Evolutionary conservation across 2,888 invertebrate genomes (phyloP), one percentile per base, ranked within the genome.

Genomic region (Galerucella pusilla): DNA sequence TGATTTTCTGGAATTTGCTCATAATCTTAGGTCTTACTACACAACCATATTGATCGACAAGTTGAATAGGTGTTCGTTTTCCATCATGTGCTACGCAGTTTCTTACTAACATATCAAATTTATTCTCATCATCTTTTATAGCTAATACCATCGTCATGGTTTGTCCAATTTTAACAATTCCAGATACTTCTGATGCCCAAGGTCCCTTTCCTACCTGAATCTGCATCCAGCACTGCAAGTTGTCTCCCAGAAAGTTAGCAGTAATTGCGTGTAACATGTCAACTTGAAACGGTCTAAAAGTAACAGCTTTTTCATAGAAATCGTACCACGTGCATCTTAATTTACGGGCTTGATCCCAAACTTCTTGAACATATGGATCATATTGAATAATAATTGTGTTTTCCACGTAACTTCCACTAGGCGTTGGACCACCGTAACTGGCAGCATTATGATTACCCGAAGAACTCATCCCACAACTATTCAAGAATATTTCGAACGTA

Each of bases 91-190:
- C 97, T 28, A 97, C 96, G 87, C 97, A 97, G 87, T 97, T 97
- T 79, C 97, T 91, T 52, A 97, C 97, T 79, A 97, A 88, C 97
- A 97, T 97, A 85, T 97, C 97, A 87, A 97, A 97, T 89, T 97
- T 97, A 85, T 96, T 97, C 88, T 97, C 97, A 83, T 97, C 97
- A 82, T 97, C 97, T 88, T 97, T 97, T 84, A 97, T 97, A 28
- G 97, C 97, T 76, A 97, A 89, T 12, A 97, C 97, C 97, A 97
- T 97, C 12, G 97, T 97, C 97, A 97, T 97, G 0, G 97, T 97
- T 87, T 97, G 97, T 35, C 97, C 97, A 80, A 97, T 97, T 89
- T 97, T 97, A 11, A 97, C 97, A 84, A 97, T 96, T 71, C 97
- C 97, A 0, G 96, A 96, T 49, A 97, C 97, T 88, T 97, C 97